Conservation (phyloP, 2,888 invertebrate genomes). For the Drosophila anomelani region DNA sequence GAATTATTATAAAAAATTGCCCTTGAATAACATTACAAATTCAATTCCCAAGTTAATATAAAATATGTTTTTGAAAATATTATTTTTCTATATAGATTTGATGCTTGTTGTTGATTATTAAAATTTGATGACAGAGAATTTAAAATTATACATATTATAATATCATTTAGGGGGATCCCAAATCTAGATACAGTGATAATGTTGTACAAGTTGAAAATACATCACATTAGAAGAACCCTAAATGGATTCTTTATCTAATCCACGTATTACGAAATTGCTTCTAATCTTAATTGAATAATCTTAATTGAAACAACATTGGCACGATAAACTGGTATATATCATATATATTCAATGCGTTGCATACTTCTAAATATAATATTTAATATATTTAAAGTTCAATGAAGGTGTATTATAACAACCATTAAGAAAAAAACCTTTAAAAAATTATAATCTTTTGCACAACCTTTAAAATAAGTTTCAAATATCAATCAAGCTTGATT, state of each 20-base stretch:
- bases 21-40: background rate
- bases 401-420: background rate
- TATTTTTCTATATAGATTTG: background rate
- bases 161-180: no score
- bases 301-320: background rate
- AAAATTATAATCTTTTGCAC: background rate
- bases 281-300: background rate
- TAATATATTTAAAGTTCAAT: background rate
- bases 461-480: background rate
- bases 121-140: no score
- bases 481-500: constrained; percentile 2
- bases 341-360: no score
- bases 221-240: background rate
- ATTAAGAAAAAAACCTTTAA: background rate
- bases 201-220: background rate
- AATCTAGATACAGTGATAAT: background rate
- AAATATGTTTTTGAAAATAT: background rate
- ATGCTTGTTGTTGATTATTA: background rate
- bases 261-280: background rate
- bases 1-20: no score
- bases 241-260: background rate
- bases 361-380: background rate
- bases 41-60: background rate
- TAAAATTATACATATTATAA: no score
- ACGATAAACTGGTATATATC: no score